These are phyloP conservation scores for Penaeus monodon DNA, from an alignment of 2,888 invertebrate genomes.

Conservation along the genomic window DNA sequence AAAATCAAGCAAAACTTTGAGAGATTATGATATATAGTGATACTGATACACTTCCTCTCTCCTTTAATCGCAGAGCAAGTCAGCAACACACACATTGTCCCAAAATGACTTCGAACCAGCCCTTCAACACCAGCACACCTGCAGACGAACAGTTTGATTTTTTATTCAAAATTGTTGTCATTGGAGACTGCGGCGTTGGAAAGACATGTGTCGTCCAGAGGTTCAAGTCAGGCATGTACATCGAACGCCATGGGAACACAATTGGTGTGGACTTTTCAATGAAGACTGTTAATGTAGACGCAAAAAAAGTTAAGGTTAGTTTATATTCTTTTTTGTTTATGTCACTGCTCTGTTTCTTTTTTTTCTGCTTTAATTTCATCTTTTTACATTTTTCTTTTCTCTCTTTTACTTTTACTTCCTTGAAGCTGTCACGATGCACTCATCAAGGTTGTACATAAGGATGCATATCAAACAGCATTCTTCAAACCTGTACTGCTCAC, in stretches of 20 bases:
- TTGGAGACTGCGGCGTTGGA: conserved; percentile 91
- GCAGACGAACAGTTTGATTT: conserved; percentile 82
- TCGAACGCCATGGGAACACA: conserved; percentile 94
- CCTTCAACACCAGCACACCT: conserved; percentile 29
- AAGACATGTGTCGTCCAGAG: conserved; percentile 96
- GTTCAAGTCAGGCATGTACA: conserved; percentile 94
- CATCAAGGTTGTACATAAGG: too few relatives aligned
- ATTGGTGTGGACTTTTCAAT: conserved; percentile 98
- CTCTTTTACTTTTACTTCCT: too few relatives aligned
- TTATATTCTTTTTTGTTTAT: not conserved
- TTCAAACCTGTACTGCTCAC: too few relatives aligned
- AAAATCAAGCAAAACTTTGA: too few relatives aligned
- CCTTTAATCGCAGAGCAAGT: too few relatives aligned
- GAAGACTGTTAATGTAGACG: conserved; percentile 94
- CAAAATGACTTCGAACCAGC: conserved; percentile 34
- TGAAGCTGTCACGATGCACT: too few relatives aligned
- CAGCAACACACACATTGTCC: too few relatives aligned
- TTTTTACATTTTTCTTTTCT: too few relatives aligned
- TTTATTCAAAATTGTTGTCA: conserved; percentile 93
- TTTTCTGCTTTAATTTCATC: not conserved
- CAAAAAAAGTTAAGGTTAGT: conserved; percentile 92
- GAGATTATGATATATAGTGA: too few relatives aligned
- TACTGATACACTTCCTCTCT: too few relatives aligned
- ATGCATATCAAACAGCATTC: too few relatives aligned
- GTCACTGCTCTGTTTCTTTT: not conserved